Evolutionary conservation across 2,113 vertebrate genomes (phyloP), one percentile per base, ranked within the genome.

Genomic region (Rousettus leschenaultii): DNA sequence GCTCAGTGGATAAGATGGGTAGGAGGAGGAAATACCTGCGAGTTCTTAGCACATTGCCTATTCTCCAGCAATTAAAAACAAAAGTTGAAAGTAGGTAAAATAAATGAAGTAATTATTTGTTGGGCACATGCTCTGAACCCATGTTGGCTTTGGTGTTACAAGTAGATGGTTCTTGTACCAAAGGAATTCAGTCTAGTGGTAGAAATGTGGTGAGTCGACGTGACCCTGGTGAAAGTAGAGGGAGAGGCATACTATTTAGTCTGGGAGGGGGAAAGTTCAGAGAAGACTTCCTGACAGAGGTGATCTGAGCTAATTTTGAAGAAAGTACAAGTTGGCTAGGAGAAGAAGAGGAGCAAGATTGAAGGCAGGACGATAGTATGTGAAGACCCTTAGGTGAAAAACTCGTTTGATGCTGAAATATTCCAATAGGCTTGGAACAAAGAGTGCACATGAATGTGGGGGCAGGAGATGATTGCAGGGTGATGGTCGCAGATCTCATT

Each of bases 371-470:
- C n/a, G 75, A 7, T 13, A 11, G 28, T 18, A 12, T 10, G 5
- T 63, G 43, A 75, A 30, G 38, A 38, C 33, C 66, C n/a, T 66
- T 40, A 7, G 38, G 21, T 63, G 30, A 22, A 48, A 11, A 15
- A 59, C 30, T 63, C 7, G 38, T 18, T 6, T 13, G 33, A 43
- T 38, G 3, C 28, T 55, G 43, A 57, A 40, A 57, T 75, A 11
- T 59, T 70, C 59, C 12, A 30, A 66, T 45, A 45, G 53, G 30
- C 16, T 59, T 48, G 43, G 35, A 68, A 35, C 35, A 77, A 21
- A 57, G 14, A 59, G 14, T 21, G 8, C 4, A 0, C 16, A 10
- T 59, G 40, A n/a, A 16, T 12, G 0, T 61, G 16, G 55, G 16
- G 16, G 13, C 3, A 48, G 35, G 53, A 57, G 51, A 5, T 66